Base-by-base conservation (phyloP, 2,888 invertebrate species). In the Calameuta pallipes region DNA sequence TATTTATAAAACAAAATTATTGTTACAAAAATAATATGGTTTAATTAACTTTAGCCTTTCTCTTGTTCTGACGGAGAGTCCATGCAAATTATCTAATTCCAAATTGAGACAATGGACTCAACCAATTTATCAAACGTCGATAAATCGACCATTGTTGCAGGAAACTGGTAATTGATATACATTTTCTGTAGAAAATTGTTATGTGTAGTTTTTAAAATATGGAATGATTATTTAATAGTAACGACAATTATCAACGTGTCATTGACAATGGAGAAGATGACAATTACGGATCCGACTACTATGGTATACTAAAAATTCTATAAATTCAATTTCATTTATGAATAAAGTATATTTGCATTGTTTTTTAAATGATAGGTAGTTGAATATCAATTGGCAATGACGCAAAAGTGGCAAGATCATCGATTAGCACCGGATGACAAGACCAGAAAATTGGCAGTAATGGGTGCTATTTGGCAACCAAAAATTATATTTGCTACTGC, bases 391-490 rank as follows among this genome's bases (percentile, higher is more conserved):
- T 81, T 85, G 34, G 78, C 86, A 12, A 69, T 89, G 13, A 86
- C 85, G 78, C 88, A 89, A 84, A 81, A 81, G 76, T 89, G 89
- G 89, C 36, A 81, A 6, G 89, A 89, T 82, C 81, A 84, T 3
- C 81, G 88, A 56, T 82, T 89, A 6, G 86, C 86, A 1, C 83
- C 85, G 1, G 86, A 89, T 77, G 35, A 80, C 30, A 75, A 80
- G 76, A 89, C 89, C 1, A 83, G 81, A 74, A 87, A 83, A 80
- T 80, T 83, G 82, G 89, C 89, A 37, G 84, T 87, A 4, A 79
- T 83, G 69, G 87, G 87, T 13, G 85, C 87, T 82, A 86, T 89
- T 78, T 89, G 89, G 89, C 84, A 83, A 71, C 89, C 89, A 33
- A 87, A 86, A 83, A 84, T 89, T 37, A 84, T 85, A n/a, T 77